A percentile compares a stretch with the other conserved stretches of the same genome.
Conservation (phyloP, 2,113 vertebrate genomes). For the Proteles cristata region DNA sequence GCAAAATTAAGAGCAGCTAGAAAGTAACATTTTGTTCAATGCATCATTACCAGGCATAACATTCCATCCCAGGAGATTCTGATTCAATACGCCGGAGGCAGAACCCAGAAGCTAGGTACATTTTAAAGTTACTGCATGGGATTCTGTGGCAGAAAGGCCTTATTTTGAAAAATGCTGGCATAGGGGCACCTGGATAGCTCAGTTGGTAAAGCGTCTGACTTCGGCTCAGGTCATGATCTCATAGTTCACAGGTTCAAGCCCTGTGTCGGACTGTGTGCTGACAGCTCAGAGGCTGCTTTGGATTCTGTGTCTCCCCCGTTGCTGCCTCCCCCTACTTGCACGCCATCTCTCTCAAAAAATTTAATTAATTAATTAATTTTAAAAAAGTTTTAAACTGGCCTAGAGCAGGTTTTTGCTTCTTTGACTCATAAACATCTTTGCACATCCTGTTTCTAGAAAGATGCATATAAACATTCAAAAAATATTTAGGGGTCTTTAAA, state of each 20-base stretch:
- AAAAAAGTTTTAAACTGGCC: not conserved
- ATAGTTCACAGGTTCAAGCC: no score
- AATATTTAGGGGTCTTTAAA: not conserved
- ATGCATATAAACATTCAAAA: not conserved
- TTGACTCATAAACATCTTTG: constrained; percentile 1
- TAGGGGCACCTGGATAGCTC: not conserved
- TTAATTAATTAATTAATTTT: no score
- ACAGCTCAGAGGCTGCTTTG: no score
- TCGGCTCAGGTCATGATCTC: not conserved
- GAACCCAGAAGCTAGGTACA: not conserved
- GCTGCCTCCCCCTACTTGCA: not conserved
- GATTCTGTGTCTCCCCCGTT: not conserved
- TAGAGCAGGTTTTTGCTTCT: not conserved
- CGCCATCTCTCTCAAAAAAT: not conserved
- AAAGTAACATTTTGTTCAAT: constrained; percentile 17
- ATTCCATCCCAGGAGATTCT: not conserved
- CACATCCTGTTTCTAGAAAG: not conserved
- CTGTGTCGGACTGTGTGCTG: not conserved
- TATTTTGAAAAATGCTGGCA: constrained; percentile 20
- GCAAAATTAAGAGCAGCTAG: not conserved
- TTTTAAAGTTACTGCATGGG: not conserved
- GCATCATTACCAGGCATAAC: not conserved
- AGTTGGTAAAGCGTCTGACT: not conserved
- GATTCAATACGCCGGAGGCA: not conserved
- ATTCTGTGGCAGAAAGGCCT: not conserved